Evolutionary conservation across 2,113 vertebrate genomes (phyloP).

Genomic region (Theropithecus gelada): DNA sequence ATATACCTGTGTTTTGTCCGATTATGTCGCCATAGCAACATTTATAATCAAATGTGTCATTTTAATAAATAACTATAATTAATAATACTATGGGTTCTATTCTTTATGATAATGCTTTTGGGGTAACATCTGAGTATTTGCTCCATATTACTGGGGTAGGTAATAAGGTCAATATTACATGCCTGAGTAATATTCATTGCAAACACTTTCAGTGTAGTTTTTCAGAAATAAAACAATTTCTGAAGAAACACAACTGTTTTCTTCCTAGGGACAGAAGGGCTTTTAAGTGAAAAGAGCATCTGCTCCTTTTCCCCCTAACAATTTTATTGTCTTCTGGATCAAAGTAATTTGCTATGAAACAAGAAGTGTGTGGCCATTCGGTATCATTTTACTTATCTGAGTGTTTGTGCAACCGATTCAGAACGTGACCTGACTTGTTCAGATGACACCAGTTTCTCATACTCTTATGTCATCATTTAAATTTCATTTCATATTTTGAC

Average conservation of each 20-base stretch:
- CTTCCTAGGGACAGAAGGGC: not conserved
- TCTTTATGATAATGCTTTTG: not conserved
- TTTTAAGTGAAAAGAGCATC: not conserved
- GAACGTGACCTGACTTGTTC: not conserved
- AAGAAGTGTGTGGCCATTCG: not conserved
- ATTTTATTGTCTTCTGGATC: not conserved
- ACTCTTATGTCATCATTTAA: not conserved
- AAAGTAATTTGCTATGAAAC: not conserved
- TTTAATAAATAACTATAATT: not conserved
- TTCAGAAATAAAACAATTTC: not conserved
- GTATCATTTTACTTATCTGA: not conserved
- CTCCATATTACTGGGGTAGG: not conserved
- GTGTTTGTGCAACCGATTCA: not conserved
- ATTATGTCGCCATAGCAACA: not conserved
- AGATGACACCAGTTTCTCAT: not conserved
- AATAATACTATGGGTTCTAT: not conserved
- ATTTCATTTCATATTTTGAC: conserved; percentile 23
- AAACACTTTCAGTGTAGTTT: not conserved
- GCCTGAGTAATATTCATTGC: not conserved
- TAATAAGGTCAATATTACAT: not conserved
- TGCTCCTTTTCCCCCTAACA: not conserved
- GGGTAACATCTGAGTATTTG: not conserved
- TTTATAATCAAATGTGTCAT: not conserved
- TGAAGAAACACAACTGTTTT: not conserved
- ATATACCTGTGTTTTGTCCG: not conserved